Base-by-base conservation (phyloP, 2,797 vertebrate genomes). In the Chloroceryle inda region DNA sequence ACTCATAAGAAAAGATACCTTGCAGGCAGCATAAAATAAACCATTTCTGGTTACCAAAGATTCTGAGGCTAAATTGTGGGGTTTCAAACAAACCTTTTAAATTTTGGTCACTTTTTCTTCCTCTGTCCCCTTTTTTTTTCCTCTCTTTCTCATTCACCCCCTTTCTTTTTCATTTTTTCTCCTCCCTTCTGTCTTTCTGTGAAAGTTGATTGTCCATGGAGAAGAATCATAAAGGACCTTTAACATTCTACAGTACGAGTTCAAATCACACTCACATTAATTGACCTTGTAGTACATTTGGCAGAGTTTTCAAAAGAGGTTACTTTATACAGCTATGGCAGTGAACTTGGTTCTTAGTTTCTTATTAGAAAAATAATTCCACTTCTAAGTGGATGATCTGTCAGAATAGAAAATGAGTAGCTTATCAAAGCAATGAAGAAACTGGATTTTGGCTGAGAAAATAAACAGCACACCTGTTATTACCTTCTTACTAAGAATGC, bases 231-330 rank as follows among this genome's bases (percentile, higher is more conserved):
- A 89, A 75, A 71, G 26, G 47, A 61, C 52, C 75, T 89, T 92
- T 90, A 80, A 79, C 44, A 76, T 81, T 87, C 29, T 88, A 18
- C 24, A n/a, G 23, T 26, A 35, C 37, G 63, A 59, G 76, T 96
- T 59, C 75, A 78, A 94, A 91, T 64, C n/a, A 66, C 52, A 22
- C 14, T 75, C 4, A 3, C 38, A 85, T 37, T 75, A 59, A 38
- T 37, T 96, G 91, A 91, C 81, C 66, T 94, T 92, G 80, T 49
- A 73, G 52, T 85, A 64, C 10, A 26, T 93, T 85, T 83, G 56
- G n/a, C 33, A 93, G 79, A 67, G 68, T 71, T 85, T 94, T 96
- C 77, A 92, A 83, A 97, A 35, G 31, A 79, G 13, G 26, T 88
- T 79, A 10, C 61, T 96, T 96, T 84, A 69, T 33, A 49, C 22